Base-by-base conservation (phyloP, 2,888 invertebrate species). In the Sycophila texana region DNA sequence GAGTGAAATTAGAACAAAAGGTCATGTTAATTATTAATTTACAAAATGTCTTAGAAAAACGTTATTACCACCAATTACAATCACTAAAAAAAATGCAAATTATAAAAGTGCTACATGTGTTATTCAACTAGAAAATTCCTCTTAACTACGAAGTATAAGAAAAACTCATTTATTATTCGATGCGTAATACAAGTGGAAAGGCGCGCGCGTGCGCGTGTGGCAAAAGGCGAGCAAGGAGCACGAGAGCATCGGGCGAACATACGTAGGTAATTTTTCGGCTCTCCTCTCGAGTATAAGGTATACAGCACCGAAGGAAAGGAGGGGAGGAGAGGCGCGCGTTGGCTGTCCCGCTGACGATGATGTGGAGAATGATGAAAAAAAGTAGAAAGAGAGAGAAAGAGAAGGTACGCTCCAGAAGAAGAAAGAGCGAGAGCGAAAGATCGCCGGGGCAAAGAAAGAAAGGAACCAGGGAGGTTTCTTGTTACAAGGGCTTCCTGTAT, bases 401-500 rank as follows among this genome's bases (percentile, higher is more conserved):
- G 73, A 47, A 55, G 47, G 57, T 61, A 66, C 39, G 10, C 39
- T 7, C 39, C 39, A 63, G 57, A 58, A 16, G 18, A 55, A 67
- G 55, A 68, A 61, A 71, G 68, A 55, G 26, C 60, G 57, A 22
- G 66, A 55, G 55, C 65, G 53, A 63, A 60, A 58, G 51, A 57
- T 26, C 51, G 71, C 5, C 51, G 39, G 49, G n/a, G 72, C 49
- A 58, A 74, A 51, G 63, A 78, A 75, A 61, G 57, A 63, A 51
- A 71, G 68, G 71, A 71, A n/a, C n/a, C 83, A 81, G 83, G 85
- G 84, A 85, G 87, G 88, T 89, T 87, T 87, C 87, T 89, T 86
- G 87, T 89, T 89, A 88, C 88, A 81, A 83, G 85, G 83, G 86
- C 86, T 89, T 90, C 90, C 90, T 90, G 89, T 89, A 89, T 89